A percentile compares a stretch with the other conserved stretches of the same genome.
phyloP scores from a whole-genome alignment of 2,797 vertebrate species.

The Brachyalestes nurse region DNA sequence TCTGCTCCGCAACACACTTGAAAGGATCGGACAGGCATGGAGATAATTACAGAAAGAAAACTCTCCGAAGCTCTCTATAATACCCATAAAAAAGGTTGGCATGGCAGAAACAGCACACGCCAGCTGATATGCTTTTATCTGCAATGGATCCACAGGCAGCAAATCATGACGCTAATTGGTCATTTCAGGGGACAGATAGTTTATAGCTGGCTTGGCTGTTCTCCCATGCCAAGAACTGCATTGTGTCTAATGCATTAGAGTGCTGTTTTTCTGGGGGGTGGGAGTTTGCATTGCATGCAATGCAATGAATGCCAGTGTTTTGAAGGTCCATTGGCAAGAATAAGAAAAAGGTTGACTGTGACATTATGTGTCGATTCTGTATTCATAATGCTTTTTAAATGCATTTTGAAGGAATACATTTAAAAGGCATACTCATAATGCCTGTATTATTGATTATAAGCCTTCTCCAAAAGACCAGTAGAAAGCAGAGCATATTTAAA shows the following conservation, averaged over 20 bases:
- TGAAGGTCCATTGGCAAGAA: background rate
- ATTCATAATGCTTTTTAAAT: too few species aligned
- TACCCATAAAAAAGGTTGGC: conserved; percentile 12
- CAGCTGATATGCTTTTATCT: conserved; percentile 35
- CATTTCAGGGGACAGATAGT: conserved; percentile 8
- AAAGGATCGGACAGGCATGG: conserved; percentile 2
- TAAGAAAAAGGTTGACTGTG: background rate
- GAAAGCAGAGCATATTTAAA: too few species aligned
- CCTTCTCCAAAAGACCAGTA: too few species aligned
- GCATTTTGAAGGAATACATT: too few species aligned
- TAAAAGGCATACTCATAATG: too few species aligned
- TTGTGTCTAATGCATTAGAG: background rate
- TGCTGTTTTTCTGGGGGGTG: background rate
- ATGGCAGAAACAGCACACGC: conserved; percentile 9
- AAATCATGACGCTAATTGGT: conserved; percentile 31
- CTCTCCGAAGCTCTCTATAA: conserved; percentile 20
- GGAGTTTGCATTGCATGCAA: background rate
- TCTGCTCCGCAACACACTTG: background rate
- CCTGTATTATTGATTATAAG: too few species aligned
- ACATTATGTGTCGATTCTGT: too few species aligned
- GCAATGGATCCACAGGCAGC: conserved; percentile 15
- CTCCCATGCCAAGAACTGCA: background rate
- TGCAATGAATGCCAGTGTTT: background rate
- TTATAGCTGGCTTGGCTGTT: conserved; percentile 9
- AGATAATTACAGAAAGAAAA: conserved; percentile 31